These are phyloP conservation scores for Phoenicopterus ruber DNA, from an alignment of 2,113 vertebrate genomes.

Conservation along the genomic window DNA sequence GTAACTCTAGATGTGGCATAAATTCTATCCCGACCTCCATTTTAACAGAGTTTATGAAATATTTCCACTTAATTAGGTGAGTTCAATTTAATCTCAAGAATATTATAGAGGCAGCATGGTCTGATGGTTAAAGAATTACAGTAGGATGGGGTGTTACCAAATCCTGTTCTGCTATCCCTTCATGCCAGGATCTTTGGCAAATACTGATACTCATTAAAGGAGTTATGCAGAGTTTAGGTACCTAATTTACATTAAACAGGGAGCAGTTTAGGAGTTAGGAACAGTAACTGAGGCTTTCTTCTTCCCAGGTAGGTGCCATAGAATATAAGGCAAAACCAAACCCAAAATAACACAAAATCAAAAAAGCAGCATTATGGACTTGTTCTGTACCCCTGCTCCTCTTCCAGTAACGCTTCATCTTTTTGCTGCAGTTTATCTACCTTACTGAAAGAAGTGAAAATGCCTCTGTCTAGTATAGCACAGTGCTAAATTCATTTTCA, in stretches of 20 bases:
- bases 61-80: conserved; percentile 11
- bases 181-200: not conserved
- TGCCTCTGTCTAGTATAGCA: not conserved
- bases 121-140: not conserved
- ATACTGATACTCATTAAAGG: not conserved
- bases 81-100: not conserved
- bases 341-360: not conserved
- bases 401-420: not conserved
- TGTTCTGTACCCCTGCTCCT: not conserved
- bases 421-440: not conserved
- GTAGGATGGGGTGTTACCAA: not conserved
- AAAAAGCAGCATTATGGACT: not conserved
- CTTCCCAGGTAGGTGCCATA: not conserved
- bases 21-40: not conserved
- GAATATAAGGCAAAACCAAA: not conserved
- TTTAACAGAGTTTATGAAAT: conserved; percentile 24
- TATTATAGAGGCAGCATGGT: not conserved
- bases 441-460: not conserved
- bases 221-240: not conserved
- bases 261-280: too few species aligned
- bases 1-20: not conserved
- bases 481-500: not conserved
- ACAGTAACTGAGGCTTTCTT: not conserved
- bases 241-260: not conserved
- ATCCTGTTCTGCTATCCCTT: not conserved